A percentile compares a stretch with the other conserved stretches of the same genome.
Evolutionary conservation across 2,888 invertebrate species (phyloP).

Genomic region (Thalpophila matura): DNA sequence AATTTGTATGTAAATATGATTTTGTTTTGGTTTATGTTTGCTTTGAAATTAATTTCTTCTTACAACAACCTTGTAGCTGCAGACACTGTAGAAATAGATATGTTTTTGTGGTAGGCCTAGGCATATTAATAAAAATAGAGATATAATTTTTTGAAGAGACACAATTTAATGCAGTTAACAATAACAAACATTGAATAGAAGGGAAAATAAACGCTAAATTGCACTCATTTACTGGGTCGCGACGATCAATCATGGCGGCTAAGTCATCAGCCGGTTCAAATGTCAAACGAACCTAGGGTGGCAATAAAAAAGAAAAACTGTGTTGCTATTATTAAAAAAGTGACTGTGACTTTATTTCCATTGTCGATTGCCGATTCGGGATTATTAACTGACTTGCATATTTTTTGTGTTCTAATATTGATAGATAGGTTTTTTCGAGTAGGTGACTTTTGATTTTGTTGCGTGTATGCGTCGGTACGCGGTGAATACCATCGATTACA

Average conservation of each 20-base stretch:
- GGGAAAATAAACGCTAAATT: slow-evolving; percentile 88
- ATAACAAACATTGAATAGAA: slow-evolving; percentile 84
- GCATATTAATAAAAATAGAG: slow-evolving; percentile 46
- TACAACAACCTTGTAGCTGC: slow-evolving; percentile 25
- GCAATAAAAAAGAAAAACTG: slow-evolving; percentile 88
- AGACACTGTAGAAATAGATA: slow-evolving; percentile 18
- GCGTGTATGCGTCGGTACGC: slow-evolving; percentile 74
- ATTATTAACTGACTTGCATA: slow-evolving; percentile 91
- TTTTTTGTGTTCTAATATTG: slow-evolving; percentile 91
- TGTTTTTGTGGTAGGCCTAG: slow-evolving; percentile 18
- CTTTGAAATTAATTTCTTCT: slow-evolving; percentile 61
- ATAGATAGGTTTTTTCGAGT: slow-evolving; percentile 89
- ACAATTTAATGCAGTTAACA: slow-evolving; percentile 76
- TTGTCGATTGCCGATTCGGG: slow-evolving; percentile 90
- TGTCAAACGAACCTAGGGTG: slow-evolving; percentile 90
- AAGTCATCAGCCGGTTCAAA: slow-evolving; percentile 90
- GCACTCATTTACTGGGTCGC: slow-evolving; percentile 89
- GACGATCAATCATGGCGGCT: slow-evolving; percentile 89
- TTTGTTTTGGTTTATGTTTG: slow-evolving; percentile 68
- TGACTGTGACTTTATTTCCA: slow-evolving; percentile 91
- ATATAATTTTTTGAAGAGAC: slow-evolving; percentile 56
- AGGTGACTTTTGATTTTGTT: slow-evolving; percentile 84
- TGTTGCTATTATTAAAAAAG: slow-evolving; percentile 90
- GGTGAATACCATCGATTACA: slow-evolving; percentile 80
- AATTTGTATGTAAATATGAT: slow-evolving; percentile 87